Conservation (phyloP, 1,140 invertebrate species). For the Orchestia grillus region DNA sequence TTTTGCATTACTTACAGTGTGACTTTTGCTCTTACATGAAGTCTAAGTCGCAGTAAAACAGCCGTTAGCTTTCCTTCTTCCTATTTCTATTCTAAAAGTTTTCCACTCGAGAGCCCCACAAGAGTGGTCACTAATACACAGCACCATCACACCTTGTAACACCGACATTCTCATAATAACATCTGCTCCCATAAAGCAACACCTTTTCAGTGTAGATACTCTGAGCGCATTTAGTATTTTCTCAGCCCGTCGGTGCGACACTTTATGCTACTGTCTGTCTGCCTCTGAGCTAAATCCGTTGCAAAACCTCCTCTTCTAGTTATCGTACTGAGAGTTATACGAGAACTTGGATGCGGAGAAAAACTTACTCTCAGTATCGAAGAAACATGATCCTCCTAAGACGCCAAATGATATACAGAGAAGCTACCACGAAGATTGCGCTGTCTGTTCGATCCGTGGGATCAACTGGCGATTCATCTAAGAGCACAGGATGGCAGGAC, state of each 20-base stretch:
- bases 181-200: background rate
- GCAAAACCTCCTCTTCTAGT: background rate
- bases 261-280: background rate
- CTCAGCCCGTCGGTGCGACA: background rate
- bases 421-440: background rate
- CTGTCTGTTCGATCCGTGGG: background rate
- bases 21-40: background rate
- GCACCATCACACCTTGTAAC: background rate
- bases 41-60: background rate
- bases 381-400: background rate
- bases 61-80: background rate
- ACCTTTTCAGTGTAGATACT: background rate
- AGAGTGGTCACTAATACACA: background rate
- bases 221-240: background rate
- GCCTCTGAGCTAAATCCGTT: background rate
- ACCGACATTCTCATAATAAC: background rate
- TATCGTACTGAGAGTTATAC: background rate
- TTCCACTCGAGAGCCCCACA: too few species aligned
- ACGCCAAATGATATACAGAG: background rate
- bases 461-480: background rate
- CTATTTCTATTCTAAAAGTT: background rate
- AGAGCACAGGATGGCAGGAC: background rate
- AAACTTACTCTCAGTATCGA: background rate
- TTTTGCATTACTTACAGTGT: background rate
- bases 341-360: background rate